Evolutionary conservation across 1,140 invertebrate species (phyloP).

Genomic region (Diorhabda sublineata): DNA sequence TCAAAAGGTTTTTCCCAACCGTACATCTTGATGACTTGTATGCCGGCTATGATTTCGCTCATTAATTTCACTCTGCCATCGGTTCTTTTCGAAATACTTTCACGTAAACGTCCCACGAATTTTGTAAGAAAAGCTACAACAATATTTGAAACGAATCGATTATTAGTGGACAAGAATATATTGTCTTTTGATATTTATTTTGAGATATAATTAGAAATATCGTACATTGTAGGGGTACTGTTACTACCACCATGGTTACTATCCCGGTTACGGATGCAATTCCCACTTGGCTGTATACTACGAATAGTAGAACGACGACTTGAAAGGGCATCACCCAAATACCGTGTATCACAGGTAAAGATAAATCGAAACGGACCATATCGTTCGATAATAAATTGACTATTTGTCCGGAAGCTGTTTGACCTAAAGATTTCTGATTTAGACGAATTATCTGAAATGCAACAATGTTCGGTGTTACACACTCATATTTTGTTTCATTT

Average conservation of each 20-base stretch:
- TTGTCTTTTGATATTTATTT: background rate
- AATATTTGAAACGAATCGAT: no score
- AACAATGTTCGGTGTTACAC: background rate
- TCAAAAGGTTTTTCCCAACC: slow-evolving; percentile 71
- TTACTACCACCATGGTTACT: slow-evolving; percentile 55
- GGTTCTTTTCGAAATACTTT: slow-evolving; percentile 57
- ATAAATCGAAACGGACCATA: slow-evolving; percentile 60
- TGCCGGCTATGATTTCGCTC: slow-evolving; percentile 71
- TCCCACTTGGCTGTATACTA: slow-evolving; percentile 68
- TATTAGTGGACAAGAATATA: no score
- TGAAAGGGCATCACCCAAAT: slow-evolving; percentile 71
- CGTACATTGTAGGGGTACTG: slow-evolving; percentile 64
- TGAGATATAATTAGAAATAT: no score
- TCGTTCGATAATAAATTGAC: slow-evolving; percentile 85
- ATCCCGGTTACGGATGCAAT: slow-evolving; percentile 68
- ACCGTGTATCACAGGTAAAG: slow-evolving; percentile 58
- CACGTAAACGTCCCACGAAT: no score
- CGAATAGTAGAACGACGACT: slow-evolving; percentile 51
- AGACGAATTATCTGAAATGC: slow-evolving; percentile 55
- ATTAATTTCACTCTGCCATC: slow-evolving; percentile 74
- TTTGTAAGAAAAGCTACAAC: no score
- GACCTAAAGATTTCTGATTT: slow-evolving; percentile 60
- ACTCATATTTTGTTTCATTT: no score
- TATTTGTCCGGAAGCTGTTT: slow-evolving; percentile 74
- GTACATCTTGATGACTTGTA: slow-evolving; percentile 79